phyloP scores from a whole-genome alignment of 1,140 invertebrate genomes.

The Octopus sinensis region DNA sequence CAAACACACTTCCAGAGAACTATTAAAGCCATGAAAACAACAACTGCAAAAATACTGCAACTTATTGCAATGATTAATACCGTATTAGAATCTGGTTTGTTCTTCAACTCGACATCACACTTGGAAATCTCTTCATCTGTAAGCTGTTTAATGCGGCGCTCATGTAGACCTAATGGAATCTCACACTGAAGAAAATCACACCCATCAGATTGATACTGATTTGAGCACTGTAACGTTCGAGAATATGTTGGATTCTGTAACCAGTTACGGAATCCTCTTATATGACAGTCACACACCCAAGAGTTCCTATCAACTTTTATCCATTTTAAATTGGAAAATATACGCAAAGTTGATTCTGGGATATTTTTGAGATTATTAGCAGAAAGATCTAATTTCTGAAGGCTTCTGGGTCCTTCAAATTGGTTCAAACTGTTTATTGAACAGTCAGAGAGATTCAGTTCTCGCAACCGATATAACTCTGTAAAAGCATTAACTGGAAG shows the following conservation, averaged over 20 bases:
- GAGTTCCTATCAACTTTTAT: conserved; percentile 34
- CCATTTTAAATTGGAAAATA: conserved; percentile 24
- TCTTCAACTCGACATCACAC: conserved; percentile 17
- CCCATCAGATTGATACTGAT: conserved; percentile 10
- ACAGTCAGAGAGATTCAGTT: conserved; percentile 39
- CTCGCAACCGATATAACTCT: conserved; percentile 30
- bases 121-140: conserved; percentile 17
- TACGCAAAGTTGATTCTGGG: conserved; percentile 26
- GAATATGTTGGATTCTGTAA: conserved; percentile 9
- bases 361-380: conserved; percentile 35
- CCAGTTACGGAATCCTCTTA: conserved; percentile 38
- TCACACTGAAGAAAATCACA: conserved; percentile 29
- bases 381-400: conserved; percentile 36
- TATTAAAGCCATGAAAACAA: conserved; percentile 26
- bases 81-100: conserved; percentile 22
- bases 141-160: conserved; percentile 16
- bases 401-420: conserved; percentile 26
- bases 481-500: conserved; percentile 28
- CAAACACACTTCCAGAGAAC: conserved; percentile 26
- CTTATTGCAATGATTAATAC: conserved; percentile 31
- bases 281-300: conserved; percentile 43
- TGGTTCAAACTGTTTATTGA: conserved; percentile 26
- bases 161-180: conserved; percentile 19
- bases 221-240: conserved; percentile 23
- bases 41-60: conserved; percentile 25